Evolutionary conservation across 30 jellyfish, hydroid and myxozoan genomes (phyloP).

Genomic region (Aurelia aurita): DNA sequence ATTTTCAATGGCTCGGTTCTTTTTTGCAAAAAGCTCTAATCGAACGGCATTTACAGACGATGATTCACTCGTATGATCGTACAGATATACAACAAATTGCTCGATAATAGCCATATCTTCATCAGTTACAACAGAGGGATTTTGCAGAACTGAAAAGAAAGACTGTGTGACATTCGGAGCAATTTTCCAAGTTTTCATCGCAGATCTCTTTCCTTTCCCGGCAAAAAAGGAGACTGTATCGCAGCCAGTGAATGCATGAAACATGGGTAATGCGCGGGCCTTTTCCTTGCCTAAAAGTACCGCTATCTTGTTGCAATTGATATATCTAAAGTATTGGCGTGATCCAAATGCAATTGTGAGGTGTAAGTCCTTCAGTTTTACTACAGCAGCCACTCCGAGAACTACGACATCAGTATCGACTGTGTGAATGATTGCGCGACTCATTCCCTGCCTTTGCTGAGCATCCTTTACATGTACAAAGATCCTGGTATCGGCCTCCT

Average conservation of each 20-base stretch:
- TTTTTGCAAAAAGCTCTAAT: slow-evolving; percentile 38
- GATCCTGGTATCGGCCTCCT: slow-evolving; percentile 77
- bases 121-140: slow-evolving; percentile 12
- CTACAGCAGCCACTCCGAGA: slow-evolving; percentile 39
- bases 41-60: slow-evolving; percentile 23
- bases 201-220: slow-evolving; percentile 38
- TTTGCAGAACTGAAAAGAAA: slow-evolving; percentile 27
- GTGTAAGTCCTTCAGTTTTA: slow-evolving; percentile 23
- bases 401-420: slow-evolving; percentile 69
- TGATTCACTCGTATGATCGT: slow-evolving; percentile 11
- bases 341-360: slow-evolving; percentile 44
- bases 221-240: slow-evolving; percentile 21
- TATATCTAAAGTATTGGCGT: slow-evolving; percentile 33
- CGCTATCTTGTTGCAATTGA: slow-evolving; percentile 35
- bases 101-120: slow-evolving; percentile 44
- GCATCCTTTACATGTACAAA: slow-evolving; percentile 47
- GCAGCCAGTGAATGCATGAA: slow-evolving; percentile 12
- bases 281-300: slow-evolving; percentile 32
- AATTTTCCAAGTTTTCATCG: slow-evolving; percentile 25
- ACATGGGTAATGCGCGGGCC: slow-evolving; percentile 43
- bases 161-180: slow-evolving; percentile 41
- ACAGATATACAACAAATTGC: slow-evolving; percentile 27
- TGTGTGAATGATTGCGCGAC: slow-evolving; percentile 23
- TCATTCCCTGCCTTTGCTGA: slow-evolving; percentile 21
- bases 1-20: slow-evolving; percentile 41